Evolutionary conservation across 2,797 vertebrate species (phyloP), one percentile per base, ranked within the genome.

Genomic region (Xyrichtys novacula): DNA sequence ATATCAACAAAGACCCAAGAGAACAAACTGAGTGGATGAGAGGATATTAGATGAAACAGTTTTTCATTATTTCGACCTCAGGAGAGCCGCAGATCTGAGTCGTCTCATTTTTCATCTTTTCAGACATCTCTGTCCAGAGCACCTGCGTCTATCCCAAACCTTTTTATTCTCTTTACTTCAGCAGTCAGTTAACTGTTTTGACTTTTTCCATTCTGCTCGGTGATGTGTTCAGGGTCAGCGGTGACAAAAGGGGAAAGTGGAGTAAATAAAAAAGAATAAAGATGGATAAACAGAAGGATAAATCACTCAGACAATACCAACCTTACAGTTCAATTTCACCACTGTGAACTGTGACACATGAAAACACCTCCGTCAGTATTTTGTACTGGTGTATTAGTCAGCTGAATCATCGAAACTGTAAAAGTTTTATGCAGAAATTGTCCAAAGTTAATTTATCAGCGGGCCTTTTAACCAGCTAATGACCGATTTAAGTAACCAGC

Each of bases 51-150:
- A 54, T 63, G 10, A 16, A 78, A 62, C 23, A 15, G 4, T 47
- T 60, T 46, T n/a, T 49, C 20, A 3, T 32, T 23, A 9, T 56
- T 38, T 38, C 31, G 23, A 68, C 49, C 38, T 64, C 17, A 38
- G 5, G 6, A 72, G 43, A 38, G 20, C 17, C 5, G 23, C 0
- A 16, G 42, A 76, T 74, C 57, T 9, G 2, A 56, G 44, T 38
- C 63, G 46, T 59, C 39, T 68, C 28, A 34, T 49, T 52, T 50
- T 16, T 72, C 50, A 55, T 74, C 56, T 52, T 59, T 53, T 61
- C 39, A 29, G 39, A 36, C 7, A 7, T 55, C 36, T 64, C 54
- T 44, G 34, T 68, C 32, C 32, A 58, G 19, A 80, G 31, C 32
- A 54, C 57, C 52, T 59, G 29, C 31, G 17, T 56, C 64, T 32